phyloP scores from a whole-genome alignment of 2,113 vertebrate species.

The Coryphaenoides rupestris region DNA sequence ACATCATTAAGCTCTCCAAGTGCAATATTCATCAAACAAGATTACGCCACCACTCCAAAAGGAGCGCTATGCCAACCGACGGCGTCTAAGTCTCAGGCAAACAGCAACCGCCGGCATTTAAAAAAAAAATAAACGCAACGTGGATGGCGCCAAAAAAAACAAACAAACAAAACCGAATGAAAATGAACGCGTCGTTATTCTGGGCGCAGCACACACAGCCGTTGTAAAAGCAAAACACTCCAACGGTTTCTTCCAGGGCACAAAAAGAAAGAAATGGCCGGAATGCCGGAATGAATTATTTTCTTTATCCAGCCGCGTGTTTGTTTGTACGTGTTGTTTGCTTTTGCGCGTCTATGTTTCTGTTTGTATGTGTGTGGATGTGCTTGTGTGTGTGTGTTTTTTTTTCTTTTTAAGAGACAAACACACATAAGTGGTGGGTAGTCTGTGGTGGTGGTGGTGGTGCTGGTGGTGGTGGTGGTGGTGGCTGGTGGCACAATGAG shows the following conservation, averaged over 20 bases:
- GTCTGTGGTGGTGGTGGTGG: slow-evolving; percentile 17
- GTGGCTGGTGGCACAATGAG: slow-evolving; percentile 80
- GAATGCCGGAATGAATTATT: neutral
- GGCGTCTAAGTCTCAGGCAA: slow-evolving; percentile 27
- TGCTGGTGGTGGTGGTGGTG: slow-evolving; percentile 19
- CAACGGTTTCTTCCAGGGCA: slow-evolving; percentile 12
- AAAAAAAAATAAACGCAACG: slow-evolving; percentile 50
- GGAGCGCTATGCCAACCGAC: slow-evolving; percentile 33
- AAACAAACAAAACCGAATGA: slow-evolving; percentile 8
- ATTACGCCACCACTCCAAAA: slow-evolving; percentile 54
- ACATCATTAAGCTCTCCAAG: slow-evolving; percentile 63
- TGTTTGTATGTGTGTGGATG: slow-evolving; percentile 12
- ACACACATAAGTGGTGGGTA: slow-evolving; percentile 46
- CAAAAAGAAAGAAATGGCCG: slow-evolving; percentile 29
- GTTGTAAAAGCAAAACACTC: slow-evolving; percentile 41
- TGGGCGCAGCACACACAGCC: slow-evolving; percentile 39
- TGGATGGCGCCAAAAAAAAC: slow-evolving; percentile 21
- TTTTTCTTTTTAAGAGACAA: slow-evolving; percentile 34
- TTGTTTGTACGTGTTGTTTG: slow-evolving; percentile 3
- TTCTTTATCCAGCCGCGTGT: too few relatives aligned
- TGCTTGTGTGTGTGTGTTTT: slow-evolving; percentile 1
- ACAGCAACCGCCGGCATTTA: slow-evolving; percentile 41
- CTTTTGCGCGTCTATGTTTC: slow-evolving; percentile 16
- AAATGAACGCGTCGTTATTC: slow-evolving; percentile 46
- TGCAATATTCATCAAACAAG: slow-evolving; percentile 65